These are phyloP conservation scores for Melangyna quadrimaculata DNA, from an alignment of 2,888 invertebrate genomes.

Conservation along the genomic window DNA sequence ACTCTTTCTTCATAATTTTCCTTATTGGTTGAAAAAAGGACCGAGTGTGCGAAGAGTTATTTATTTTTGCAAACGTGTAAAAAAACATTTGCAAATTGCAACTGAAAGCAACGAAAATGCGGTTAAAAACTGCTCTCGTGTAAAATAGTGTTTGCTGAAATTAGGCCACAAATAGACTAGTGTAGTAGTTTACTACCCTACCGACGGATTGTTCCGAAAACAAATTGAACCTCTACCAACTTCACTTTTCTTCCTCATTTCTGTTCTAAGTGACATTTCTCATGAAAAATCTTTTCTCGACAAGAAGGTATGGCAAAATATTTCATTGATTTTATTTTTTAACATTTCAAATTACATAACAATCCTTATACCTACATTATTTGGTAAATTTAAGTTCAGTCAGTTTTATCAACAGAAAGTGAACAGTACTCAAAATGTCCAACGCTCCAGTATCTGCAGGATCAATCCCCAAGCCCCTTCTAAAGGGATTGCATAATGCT, in stretches of 20 bases:
- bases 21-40: too few species aligned
- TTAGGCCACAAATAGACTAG: too few species aligned
- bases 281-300: conserved; percentile 6
- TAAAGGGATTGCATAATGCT: conserved; percentile 86
- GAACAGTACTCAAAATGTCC: conserved; percentile 74
- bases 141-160: too few species aligned
- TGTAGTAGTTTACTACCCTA: neutral
- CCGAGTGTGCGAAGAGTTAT: too few species aligned
- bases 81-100: too few species aligned
- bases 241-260: conserved; percentile 23
- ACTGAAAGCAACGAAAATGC: too few species aligned
- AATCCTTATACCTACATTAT: neutral
- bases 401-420: conserved; percentile 20
- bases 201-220: neutral
- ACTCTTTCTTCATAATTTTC: too few species aligned
- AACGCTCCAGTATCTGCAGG: conserved; percentile 77
- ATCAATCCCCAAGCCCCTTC: conserved; percentile 83
- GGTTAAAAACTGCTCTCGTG: too few species aligned
- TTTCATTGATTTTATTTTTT: conserved; percentile 31
- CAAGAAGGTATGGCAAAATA: conserved; percentile 43
- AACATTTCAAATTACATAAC: conserved; percentile 47
- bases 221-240: neutral
- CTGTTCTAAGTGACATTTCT: conserved; percentile 47
- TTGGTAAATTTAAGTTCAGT: conserved; percentile 23
- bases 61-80: too few species aligned